Evolutionary conservation across 2,113 vertebrate species (phyloP).

Genomic region (Eclectus roratus): DNA sequence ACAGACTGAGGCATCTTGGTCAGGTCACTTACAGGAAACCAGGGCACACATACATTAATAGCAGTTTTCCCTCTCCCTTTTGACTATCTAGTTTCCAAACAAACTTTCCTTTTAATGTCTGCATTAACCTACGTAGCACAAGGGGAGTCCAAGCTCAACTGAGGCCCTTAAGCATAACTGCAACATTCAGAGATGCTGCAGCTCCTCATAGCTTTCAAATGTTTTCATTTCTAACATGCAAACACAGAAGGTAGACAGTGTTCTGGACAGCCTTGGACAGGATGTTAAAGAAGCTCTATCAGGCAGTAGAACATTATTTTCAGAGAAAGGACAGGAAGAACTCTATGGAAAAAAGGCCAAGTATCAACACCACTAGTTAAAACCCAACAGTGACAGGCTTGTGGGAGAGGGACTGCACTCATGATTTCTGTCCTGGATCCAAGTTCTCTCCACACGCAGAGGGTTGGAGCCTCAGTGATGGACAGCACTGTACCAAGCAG

Average conservation of each 20-base stretch:
- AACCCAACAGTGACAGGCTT: fast-evolving
- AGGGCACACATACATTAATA: background rate
- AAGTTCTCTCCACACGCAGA: background rate
- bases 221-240: background rate
- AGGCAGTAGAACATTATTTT: background rate
- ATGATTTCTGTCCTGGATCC: background rate
- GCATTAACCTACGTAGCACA: background rate
- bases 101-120: background rate
- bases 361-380: background rate
- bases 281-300: background rate
- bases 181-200: background rate
- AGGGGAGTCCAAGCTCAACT: background rate
- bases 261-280: background rate
- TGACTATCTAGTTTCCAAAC: background rate
- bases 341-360: background rate
- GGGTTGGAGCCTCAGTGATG: background rate
- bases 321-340: background rate
- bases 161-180: background rate
- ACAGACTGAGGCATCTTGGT: background rate
- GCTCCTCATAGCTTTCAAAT: background rate
- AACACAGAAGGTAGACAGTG: background rate
- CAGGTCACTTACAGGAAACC: background rate
- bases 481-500: background rate
- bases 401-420: background rate
- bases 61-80: background rate